Evolutionary conservation across 2,888 invertebrate species (phyloP).

Genomic region (Hylaea fasciaria): DNA sequence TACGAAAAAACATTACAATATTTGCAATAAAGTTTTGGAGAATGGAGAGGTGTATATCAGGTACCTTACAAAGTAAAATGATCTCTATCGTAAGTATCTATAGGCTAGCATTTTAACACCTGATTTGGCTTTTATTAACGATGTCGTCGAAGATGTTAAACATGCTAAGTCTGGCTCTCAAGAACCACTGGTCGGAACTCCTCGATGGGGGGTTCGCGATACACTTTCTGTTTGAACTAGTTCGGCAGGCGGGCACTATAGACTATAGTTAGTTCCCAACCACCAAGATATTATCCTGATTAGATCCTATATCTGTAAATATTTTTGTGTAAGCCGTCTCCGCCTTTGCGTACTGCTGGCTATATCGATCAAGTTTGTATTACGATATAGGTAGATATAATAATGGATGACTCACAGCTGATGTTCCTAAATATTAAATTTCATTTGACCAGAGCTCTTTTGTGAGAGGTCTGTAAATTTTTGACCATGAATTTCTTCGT

Average conservation of each 20-base stretch:
- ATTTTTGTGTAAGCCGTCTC: slow-evolving; percentile 2
- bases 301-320: no score
- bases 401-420: slow-evolving; percentile 1
- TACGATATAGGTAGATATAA: not conserved
- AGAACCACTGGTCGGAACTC: no score
- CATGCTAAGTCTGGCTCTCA: no score
- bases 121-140: not conserved
- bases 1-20: slow-evolving; percentile 14
- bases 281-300: no score
- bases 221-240: no score
- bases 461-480: no score
- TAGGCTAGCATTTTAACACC: not conserved
- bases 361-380: slow-evolving; percentile 1
- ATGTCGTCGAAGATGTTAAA: no score
- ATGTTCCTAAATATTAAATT: not conserved
- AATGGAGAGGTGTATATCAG: no score
- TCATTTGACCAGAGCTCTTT: not conserved
- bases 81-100: not conserved
- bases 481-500: no score
- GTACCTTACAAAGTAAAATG: not conserved
- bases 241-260: no score
- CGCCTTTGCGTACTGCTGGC: not conserved
- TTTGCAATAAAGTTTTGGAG: not conserved
- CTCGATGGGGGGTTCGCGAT: no score
- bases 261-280: no score